Conservation (phyloP, 2,888 invertebrate species). For the Apoda limacodes region DNA sequence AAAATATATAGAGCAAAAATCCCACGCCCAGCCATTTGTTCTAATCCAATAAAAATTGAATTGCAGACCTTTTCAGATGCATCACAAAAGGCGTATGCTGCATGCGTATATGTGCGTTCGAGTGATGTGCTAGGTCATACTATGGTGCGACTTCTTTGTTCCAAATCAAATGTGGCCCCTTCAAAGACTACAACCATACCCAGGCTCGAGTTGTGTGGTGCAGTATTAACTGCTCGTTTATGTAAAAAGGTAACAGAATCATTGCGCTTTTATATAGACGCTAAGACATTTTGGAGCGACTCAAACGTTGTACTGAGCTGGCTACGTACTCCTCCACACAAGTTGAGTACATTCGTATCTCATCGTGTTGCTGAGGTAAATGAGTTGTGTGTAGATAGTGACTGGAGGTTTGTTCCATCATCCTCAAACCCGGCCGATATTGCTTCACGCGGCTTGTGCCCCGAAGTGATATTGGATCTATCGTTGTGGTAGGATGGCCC, state of each 20-base stretch:
- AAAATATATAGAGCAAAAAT: slow-evolving; percentile 1
- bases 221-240: slow-evolving; percentile 17
- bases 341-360: slow-evolving; percentile 3
- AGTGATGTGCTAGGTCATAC: slow-evolving; percentile 3
- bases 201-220: too few species aligned
- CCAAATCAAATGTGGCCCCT: slow-evolving; percentile 23
- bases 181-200: slow-evolving; percentile 21
- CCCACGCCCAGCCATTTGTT: slow-evolving; percentile 5
- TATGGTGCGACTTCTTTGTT: slow-evolving; percentile 18
- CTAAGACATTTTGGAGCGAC: slow-evolving; percentile 3
- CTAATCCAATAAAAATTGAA: slow-evolving; percentile 1
- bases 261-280: neutral
- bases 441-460: slow-evolving; percentile 2
- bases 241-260: slow-evolving; percentile 10
- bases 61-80: slow-evolving; percentile 18
- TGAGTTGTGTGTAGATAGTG: neutral
- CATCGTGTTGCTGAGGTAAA: slow-evolving; percentile 5
- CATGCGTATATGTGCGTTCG: slow-evolving; percentile 20
- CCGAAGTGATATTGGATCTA: neutral
- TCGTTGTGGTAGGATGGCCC: slow-evolving; percentile 9
- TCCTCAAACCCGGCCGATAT: slow-evolving; percentile 6
- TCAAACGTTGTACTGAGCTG: slow-evolving; percentile 5
- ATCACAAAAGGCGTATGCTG: too few species aligned
- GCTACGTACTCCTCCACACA: slow-evolving; percentile 2
- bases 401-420: slow-evolving; percentile 2